Evolutionary conservation across 92 coral and sea anemone species (phyloP).

Genomic region (Siderastrea radians): DNA sequence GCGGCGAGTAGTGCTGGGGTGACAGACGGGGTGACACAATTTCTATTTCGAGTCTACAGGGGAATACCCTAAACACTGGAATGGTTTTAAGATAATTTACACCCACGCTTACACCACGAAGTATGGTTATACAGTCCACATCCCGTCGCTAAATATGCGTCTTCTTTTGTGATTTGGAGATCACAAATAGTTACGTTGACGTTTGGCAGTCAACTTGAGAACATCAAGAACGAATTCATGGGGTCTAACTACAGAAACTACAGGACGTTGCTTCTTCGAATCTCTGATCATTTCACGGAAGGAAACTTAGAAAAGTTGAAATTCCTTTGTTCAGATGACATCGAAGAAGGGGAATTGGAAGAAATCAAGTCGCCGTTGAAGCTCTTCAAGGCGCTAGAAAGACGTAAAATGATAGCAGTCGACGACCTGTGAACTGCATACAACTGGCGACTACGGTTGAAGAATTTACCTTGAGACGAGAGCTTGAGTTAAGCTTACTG

Average conservation of each 20-base stretch:
- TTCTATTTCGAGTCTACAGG: no score
- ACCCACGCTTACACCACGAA: no score
- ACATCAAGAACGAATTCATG: background rate
- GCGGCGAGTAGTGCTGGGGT: no score
- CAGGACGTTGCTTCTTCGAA: constrained; percentile 41
- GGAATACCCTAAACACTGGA: no score
- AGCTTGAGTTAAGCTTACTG: background rate
- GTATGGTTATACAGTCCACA: no score
- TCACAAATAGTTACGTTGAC: no score
- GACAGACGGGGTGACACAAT: no score
- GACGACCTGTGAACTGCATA: constrained; percentile 39
- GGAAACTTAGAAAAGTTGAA: constrained; percentile 42
- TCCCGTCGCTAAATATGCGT: no score
- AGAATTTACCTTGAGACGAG: constrained; percentile 24
- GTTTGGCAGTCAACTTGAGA: no score
- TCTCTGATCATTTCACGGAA: constrained; percentile 33
- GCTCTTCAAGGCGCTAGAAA: constrained; percentile 60
- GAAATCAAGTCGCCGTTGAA: constrained; percentile 8
- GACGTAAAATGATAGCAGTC: constrained; percentile 18
- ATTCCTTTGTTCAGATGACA: constrained; percentile 47
- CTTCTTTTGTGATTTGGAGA: no score
- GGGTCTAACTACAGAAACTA: background rate
- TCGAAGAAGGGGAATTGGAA: constrained; percentile 47
- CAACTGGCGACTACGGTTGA: constrained; percentile 27
- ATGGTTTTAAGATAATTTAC: no score